These are phyloP conservation scores for Danaus melanippus DNA, from an alignment of 1,140 invertebrate genomes.

Conservation along the genomic window DNA sequence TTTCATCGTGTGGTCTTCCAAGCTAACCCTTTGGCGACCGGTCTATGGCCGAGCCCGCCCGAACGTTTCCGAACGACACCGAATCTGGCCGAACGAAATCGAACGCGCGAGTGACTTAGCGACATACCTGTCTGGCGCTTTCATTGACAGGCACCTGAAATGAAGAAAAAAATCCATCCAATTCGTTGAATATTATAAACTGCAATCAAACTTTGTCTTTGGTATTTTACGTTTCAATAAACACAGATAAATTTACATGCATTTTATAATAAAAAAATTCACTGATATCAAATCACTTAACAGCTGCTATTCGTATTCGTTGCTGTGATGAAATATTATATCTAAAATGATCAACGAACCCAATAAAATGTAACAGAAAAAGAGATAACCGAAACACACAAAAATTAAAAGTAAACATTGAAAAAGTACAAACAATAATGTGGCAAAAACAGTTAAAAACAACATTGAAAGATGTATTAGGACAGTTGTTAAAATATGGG, in stretches of 20 bases:
- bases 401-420: conserved; percentile 69
- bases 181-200: conserved; percentile 71
- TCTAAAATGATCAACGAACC: conserved; percentile 17
- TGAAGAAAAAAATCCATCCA: conserved; percentile 75
- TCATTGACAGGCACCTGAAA: conserved; percentile 81
- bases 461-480: conserved; percentile 72
- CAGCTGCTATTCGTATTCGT: conserved; percentile 15
- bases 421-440: conserved; percentile 63
- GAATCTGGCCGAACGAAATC: conserved; percentile 62
- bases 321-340: conserved; percentile 14
- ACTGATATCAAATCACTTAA: conserved; percentile 6
- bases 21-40: conserved; percentile 62
- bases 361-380: conserved; percentile 12
- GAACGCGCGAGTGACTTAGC: conserved; percentile 62
- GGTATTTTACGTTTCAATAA: conserved; percentile 17
- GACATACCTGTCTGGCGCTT: conserved; percentile 78
- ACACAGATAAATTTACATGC: conserved; percentile 72
- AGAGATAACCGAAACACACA: conserved; percentile 30
- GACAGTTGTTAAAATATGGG: conserved; percentile 72
- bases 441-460: conserved; percentile 69
- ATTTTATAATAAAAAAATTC: conserved; percentile 17
- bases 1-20: conserved; percentile 58
- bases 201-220: conserved; percentile 43
- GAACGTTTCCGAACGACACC: conserved; percentile 61
- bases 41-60: conserved; percentile 50